Evolutionary conservation across 1,140 invertebrate species (phyloP).

Genomic region (Trissolcus basalis): DNA sequence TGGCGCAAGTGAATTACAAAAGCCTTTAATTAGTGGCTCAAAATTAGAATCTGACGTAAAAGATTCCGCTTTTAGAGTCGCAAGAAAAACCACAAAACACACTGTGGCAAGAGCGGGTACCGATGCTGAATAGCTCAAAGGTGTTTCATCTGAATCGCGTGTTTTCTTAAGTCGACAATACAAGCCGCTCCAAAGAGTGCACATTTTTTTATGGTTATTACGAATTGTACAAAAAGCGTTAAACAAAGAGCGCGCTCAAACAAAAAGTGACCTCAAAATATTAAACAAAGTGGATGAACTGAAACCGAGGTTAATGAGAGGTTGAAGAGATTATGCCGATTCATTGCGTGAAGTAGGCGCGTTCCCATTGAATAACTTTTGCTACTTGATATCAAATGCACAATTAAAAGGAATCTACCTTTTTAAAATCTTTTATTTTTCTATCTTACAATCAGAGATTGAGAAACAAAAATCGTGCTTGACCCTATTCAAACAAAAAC

Average conservation of each 20-base stretch:
- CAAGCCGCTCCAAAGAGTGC: conserved; percentile 19
- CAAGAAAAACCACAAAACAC: conserved; percentile 32
- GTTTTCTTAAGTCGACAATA: conserved; percentile 39
- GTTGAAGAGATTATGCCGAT: conserved; percentile 17
- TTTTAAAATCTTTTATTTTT: background rate
- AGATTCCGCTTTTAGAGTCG: conserved; percentile 13
- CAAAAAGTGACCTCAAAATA: conserved; percentile 24
- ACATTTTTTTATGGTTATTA: conserved; percentile 38
- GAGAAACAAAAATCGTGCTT: background rate
- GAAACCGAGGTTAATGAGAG: conserved; percentile 17
- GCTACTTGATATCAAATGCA: background rate
- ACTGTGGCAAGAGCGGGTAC: conserved; percentile 9
- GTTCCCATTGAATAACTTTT: background rate
- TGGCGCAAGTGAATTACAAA: conserved; percentile 15
- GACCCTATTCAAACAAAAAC: too few species aligned
- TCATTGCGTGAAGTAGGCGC: background rate
- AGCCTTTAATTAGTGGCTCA: conserved; percentile 43
- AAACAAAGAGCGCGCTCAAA: conserved; percentile 20
- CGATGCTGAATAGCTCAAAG: conserved; percentile 34
- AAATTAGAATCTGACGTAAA: conserved; percentile 42
- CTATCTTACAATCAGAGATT: background rate
- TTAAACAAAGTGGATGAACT: conserved; percentile 35
- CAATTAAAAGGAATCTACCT: background rate
- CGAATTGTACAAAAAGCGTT: conserved; percentile 28
- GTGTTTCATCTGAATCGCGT: conserved; percentile 35